Evolutionary conservation across 2,797 vertebrate genomes (phyloP).

Genomic region (Microcaecilia unicolor): DNA sequence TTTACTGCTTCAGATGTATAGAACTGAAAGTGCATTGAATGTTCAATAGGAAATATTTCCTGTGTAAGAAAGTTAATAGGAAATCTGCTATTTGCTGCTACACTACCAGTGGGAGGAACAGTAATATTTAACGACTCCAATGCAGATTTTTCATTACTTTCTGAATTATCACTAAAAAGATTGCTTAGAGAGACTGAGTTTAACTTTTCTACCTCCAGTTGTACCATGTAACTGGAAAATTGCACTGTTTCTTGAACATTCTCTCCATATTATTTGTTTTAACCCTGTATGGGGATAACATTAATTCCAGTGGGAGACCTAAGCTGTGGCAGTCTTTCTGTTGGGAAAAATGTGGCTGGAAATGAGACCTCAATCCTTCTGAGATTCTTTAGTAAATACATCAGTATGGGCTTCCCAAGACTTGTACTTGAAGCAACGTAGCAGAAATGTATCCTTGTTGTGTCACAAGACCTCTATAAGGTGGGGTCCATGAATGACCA

Average conservation of each 20-base stretch:
- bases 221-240: constrained; percentile 2
- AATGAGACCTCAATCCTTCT: constrained; percentile 9
- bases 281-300: constrained; percentile 3
- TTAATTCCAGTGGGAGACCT: neutral
- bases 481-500: neutral
- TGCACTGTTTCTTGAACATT: neutral
- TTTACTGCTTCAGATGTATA: constrained; percentile 5
- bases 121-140: neutral
- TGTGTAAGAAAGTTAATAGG: constrained; percentile 14
- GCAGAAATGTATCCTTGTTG: constrained; percentile 15
- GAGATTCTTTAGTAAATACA: neutral
- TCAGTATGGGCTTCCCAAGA: constrained; percentile 8
- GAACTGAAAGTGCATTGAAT: neutral
- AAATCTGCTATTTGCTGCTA: constrained; percentile 3
- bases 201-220: constrained; percentile 15
- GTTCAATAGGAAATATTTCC: constrained; percentile 10
- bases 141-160: neutral
- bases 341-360: constrained; percentile 17
- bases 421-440: constrained; percentile 22
- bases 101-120: neutral
- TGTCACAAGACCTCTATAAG: constrained; percentile 7
- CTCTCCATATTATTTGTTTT: neutral
- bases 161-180: constrained; percentile 7
- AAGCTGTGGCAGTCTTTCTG: constrained; percentile 10
- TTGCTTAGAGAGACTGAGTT: constrained; percentile 10